Evolutionary conservation across 1,140 invertebrate species (phyloP).

Genomic region (Musca vetustissima): DNA sequence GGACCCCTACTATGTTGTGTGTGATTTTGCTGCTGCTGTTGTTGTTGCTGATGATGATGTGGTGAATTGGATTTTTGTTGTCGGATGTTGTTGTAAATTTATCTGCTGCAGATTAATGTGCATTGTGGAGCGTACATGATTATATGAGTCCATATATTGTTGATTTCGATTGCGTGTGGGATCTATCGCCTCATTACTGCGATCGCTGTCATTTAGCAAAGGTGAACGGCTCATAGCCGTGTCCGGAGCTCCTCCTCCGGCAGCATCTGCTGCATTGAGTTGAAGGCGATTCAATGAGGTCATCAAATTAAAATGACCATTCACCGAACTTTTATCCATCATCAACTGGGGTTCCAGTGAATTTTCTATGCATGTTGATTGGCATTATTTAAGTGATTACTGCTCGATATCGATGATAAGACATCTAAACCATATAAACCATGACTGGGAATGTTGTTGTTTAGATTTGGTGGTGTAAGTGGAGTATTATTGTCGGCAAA

Average conservation of each 20-base stretch:
- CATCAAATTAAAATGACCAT: constrained; percentile 3
- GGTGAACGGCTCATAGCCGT: background rate
- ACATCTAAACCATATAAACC: constrained; percentile 45
- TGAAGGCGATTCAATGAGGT: background rate
- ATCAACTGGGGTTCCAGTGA: constrained; percentile 45
- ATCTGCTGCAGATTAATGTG: background rate
- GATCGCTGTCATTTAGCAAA: background rate
- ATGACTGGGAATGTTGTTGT: constrained; percentile 46
- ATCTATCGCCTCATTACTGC: background rate
- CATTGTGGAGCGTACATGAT: background rate
- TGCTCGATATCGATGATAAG: constrained; percentile 30
- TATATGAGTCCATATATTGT: constrained; percentile 10
- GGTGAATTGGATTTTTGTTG: background rate
- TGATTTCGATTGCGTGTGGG: background rate
- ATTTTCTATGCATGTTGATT: constrained; percentile 27
- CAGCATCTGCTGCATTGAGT: background rate
- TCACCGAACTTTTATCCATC: constrained; percentile 31
- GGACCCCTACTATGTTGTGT: background rate
- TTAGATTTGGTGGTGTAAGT: constrained; percentile 45
- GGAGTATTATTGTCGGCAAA: constrained; percentile 51
- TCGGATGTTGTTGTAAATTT: background rate
- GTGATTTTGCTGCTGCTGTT: background rate
- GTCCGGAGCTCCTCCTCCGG: background rate
- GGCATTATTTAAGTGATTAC: constrained; percentile 26
- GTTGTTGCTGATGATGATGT: background rate